Base-by-base conservation (phyloP, 2,888 invertebrate species). In the Phorcus lineatus region DNA sequence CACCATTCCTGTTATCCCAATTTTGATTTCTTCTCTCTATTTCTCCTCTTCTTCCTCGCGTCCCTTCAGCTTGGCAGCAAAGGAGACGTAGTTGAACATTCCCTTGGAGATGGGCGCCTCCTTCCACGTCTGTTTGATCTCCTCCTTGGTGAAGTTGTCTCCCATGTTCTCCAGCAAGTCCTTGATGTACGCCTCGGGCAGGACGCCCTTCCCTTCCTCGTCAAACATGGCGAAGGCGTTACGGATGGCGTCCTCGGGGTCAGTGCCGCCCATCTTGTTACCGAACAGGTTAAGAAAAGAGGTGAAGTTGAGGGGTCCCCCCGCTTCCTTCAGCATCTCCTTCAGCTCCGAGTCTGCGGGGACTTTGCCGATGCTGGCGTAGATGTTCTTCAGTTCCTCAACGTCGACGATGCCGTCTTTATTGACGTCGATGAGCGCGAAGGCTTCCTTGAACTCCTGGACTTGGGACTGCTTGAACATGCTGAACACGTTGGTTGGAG, bases 351-450 rank as follows among this genome's bases (percentile, higher is more conserved):
- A 82, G 79, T 91, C 91, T 67, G 86, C 82, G 24, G 91, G 91
- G 66, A 87, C 85, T 80, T 87, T 86, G 92, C 93, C 94, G 88
- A 94, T 91, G 82, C 93, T 92, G 82, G 93, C 93, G 88, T 93
- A 94, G 87, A 94, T 93, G 87, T 94, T 93, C 85, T 92, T 93
- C 84, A 94, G 90, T 88, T 94, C 94, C 76, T 91, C 89, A 86
- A 93, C 89, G 86, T 92, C 92, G 80, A 94, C 93, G 86, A 94
- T 90, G 54, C 94, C 94, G 83, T 94, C 94, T 89, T 94, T 92
- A 91, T 94, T 93, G 88, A 94, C 94, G 90, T 94, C 94, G 88
- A 94, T 94, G 92, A 94, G 94, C 82, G 93, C 93, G 91, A 94
- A 94, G 82, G 94, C 94, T 55, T 77, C 77, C 36, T 77, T 77